Evolutionary conservation across 2,797 vertebrate genomes (phyloP).

Genomic region (Chaetophractus vellerosus): DNA sequence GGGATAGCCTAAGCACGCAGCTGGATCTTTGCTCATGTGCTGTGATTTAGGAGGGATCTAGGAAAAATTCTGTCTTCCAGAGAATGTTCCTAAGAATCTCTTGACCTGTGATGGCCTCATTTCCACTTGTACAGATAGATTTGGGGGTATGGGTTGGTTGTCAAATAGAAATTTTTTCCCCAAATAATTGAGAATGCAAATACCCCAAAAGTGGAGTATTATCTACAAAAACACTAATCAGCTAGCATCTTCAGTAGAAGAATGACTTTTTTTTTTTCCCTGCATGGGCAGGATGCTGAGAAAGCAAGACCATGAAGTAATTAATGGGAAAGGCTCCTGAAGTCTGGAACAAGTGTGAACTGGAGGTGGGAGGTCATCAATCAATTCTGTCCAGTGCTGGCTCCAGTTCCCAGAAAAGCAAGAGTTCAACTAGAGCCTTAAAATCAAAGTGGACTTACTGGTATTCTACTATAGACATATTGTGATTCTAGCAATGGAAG

Average conservation of each 20-base stretch:
- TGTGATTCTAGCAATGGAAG: no score
- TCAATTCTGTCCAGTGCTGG: background rate
- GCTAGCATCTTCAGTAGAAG: background rate
- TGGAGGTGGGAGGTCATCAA: background rate
- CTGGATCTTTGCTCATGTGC: background rate
- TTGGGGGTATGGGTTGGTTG: background rate
- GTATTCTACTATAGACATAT: no score
- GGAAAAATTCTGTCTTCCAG: background rate
- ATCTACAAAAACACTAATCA: background rate
- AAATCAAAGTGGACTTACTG: background rate
- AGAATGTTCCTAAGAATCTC: background rate
- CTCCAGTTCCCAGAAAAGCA: background rate
- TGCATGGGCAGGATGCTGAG: background rate
- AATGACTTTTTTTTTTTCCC: background rate
- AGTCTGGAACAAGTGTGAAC: background rate
- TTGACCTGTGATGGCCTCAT: background rate
- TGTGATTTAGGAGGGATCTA: background rate
- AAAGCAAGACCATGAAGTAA: background rate
- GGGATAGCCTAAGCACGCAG: background rate
- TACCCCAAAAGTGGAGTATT: background rate
- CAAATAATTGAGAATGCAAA: conserved; percentile 18
- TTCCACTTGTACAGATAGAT: background rate
- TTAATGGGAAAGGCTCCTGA: background rate
- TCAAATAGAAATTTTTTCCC: background rate
- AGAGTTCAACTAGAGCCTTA: background rate